A percentile compares a stretch with the other conserved stretches of the same genome.
These are phyloP conservation scores for Drosophila differens DNA, from an alignment of 2,888 invertebrate species.

Conservation along the genomic window DNA sequence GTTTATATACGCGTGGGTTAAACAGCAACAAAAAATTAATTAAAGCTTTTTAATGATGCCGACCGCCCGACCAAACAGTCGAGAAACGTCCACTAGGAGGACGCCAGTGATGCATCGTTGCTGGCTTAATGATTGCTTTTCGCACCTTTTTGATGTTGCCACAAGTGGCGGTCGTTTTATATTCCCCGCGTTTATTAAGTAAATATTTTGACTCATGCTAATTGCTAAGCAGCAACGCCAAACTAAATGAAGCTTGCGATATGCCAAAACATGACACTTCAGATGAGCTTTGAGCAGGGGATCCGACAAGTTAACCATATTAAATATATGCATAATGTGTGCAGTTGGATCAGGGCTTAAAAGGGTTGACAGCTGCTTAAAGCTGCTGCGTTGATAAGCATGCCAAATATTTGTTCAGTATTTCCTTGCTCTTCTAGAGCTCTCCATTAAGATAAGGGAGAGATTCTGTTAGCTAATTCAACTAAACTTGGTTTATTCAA, in stretches of 20 bases:
- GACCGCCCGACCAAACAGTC: conserved; percentile 5
- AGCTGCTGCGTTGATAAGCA: conserved; percentile 8
- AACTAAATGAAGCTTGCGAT: conserved; percentile 16
- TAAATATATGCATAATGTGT: neutral
- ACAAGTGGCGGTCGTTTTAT: conserved; percentile 21
- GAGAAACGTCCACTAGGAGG: neutral
- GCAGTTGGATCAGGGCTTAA: neutral
- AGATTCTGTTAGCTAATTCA: neutral
- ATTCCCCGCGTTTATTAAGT: conserved; percentile 56
- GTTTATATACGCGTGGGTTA: conserved; percentile 52
- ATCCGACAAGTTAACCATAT: neutral
- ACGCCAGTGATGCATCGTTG: conserved; percentile 29
- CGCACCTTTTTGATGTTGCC: conserved; percentile 67
- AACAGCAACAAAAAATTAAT: conserved; percentile 62
- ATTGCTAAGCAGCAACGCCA: conserved; percentile 29
- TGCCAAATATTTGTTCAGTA: neutral
- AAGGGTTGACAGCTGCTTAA: conserved; percentile 41
- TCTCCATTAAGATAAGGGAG: neutral
- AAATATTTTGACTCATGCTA: conserved; percentile 77
- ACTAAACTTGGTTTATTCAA: neutral
- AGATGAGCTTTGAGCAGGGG: neutral
- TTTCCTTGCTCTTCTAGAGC: neutral
- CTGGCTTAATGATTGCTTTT: conserved; percentile 75
- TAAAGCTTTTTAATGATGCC: conserved; percentile 79
- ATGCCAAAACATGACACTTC: conserved; percentile 20